Evolutionary conservation across 2,113 vertebrate species (phyloP).

Genomic region (Rhizomys pruinosus): DNA sequence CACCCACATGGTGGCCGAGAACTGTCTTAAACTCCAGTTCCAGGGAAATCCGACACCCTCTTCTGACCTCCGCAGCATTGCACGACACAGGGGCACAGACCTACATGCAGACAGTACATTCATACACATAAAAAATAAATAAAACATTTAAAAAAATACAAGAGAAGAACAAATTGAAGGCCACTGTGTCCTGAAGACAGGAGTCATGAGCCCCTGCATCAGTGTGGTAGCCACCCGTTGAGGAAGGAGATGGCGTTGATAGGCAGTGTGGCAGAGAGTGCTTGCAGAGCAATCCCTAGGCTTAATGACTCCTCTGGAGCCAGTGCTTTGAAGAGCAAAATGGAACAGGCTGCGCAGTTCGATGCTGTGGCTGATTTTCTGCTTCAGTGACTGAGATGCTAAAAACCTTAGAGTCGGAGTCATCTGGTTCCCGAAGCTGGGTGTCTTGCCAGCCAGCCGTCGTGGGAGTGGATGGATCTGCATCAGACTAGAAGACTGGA

Average conservation of each 20-base stretch:
- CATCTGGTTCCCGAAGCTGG: background rate
- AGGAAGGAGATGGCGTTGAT: background rate
- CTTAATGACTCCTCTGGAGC: background rate
- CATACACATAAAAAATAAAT: no score
- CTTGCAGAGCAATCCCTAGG: background rate
- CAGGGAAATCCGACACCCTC: no score
- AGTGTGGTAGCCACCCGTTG: no score
- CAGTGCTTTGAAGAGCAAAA: background rate
- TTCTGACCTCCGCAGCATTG: no score
- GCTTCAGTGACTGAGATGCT: background rate
- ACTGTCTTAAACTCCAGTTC: no score
- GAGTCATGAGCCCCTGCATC: background rate
- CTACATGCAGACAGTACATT: no score
- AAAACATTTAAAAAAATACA: no score
- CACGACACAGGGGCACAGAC: no score
- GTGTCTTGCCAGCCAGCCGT: background rate
- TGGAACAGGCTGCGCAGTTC: background rate
- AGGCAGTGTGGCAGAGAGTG: background rate
- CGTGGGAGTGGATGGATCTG: background rate
- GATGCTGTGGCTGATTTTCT: constrained; percentile 33
- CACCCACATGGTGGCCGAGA: no score
- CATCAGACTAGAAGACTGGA: background rate
- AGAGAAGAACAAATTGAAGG: background rate
- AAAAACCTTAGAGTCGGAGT: background rate
- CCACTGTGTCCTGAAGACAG: background rate